These are phyloP conservation scores for Poecilus cupreus DNA, from an alignment of 2,888 invertebrate species.

Conservation along the genomic window DNA sequence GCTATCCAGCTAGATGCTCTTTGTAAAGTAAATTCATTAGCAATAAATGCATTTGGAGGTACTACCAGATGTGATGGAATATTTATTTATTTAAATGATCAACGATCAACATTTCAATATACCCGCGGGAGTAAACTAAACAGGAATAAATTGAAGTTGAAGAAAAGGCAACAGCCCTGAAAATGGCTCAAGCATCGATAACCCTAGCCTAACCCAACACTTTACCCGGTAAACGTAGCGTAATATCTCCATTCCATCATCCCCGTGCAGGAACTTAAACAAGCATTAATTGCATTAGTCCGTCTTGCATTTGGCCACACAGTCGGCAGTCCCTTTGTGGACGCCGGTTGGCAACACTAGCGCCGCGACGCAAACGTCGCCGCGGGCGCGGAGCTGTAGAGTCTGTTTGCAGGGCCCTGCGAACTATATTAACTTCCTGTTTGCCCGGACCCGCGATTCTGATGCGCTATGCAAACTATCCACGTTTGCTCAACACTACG, in stretches of 20 bases:
- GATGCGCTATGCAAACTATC: conserved; percentile 57
- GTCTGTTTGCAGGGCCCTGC: conserved; percentile 3
- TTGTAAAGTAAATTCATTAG: no score
- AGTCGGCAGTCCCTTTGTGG: not conserved
- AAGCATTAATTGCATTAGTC: conserved; percentile 41
- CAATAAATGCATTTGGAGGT: no score
- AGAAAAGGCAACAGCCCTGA: not conserved
- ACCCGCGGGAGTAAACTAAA: not conserved
- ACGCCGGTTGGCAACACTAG: not conserved
- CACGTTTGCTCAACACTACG: conserved; percentile 49
- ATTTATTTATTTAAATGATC: not conserved
- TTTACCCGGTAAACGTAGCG: conserved; percentile 15
- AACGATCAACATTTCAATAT: no score
- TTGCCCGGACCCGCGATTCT: conserved; percentile 40
- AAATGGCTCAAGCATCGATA: conserved; percentile 10
- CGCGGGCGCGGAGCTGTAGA: not conserved
- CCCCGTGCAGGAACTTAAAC: not conserved
- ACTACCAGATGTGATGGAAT: not conserved
- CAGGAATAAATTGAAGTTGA: not conserved
- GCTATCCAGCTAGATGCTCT: no score
- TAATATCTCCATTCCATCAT: conserved; percentile 31
- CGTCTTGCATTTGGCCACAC: not conserved
- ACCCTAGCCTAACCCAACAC: not conserved
- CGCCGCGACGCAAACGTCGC: not conserved
- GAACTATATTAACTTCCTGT: conserved; percentile 55